These are phyloP conservation scores for Kryptolebias marmoratus DNA, from an alignment of 2,113 vertebrate species.

Conservation along the genomic window DNA sequence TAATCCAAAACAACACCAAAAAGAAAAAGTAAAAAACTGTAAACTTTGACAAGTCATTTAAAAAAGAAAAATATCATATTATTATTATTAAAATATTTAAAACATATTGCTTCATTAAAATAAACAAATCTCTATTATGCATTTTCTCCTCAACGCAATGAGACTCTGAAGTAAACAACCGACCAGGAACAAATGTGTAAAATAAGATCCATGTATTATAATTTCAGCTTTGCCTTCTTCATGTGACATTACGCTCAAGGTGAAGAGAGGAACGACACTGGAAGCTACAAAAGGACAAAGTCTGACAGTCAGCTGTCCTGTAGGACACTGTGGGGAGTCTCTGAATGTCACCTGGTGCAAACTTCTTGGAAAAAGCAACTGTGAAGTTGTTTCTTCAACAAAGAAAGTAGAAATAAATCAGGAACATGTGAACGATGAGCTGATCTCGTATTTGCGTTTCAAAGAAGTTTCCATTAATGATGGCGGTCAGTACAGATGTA, in stretches of 20 bases:
- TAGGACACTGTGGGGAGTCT: constrained; percentile 33
- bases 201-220: background rate
- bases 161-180: no score
- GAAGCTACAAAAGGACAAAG: background rate
- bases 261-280: background rate
- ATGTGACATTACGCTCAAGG: background rate
- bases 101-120: no score
- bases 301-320: constrained; percentile 31
- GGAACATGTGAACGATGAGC: rapidly evolving
- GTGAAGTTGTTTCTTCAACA: background rate
- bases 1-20: no score
- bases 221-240: background rate
- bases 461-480: constrained; percentile 36
- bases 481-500: constrained; percentile 27
- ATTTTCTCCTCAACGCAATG: no score
- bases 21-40: no score
- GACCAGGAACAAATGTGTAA: no score
- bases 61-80: no score
- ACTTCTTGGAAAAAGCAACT: rapidly evolving
- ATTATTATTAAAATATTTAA: no score
- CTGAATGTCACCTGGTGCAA: constrained; percentile 49
- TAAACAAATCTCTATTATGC: no score
- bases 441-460: constrained; percentile 42
- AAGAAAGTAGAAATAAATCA: constrained; percentile 1
- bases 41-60: no score